Percentiles rank a stretch among this genome's conserved stretches.
Evolutionary conservation across 2,797 vertebrate genomes (phyloP).

Genomic region (Chelonia mydas): DNA sequence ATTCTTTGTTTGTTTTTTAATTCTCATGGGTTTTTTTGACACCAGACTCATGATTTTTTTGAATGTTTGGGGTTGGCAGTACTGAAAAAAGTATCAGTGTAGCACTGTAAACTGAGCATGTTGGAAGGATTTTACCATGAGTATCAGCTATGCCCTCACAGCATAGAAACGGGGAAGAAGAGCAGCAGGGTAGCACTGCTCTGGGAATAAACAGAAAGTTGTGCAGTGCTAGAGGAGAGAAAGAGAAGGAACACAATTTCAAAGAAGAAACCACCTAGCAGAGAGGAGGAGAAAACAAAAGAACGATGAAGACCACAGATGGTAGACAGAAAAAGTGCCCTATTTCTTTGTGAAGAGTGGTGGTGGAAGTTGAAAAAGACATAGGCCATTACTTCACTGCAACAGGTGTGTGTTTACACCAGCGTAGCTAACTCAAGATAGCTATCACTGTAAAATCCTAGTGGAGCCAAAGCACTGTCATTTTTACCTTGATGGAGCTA

Average conservation of each 20-base stretch:
- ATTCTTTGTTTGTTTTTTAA: background rate
- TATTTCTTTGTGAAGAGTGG: background rate
- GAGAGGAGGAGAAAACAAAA: fast-evolving
- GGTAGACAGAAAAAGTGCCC: background rate
- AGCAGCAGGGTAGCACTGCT: background rate
- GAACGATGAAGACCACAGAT: background rate
- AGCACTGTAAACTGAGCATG: background rate
- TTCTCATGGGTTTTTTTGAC: background rate
- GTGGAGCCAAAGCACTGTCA: background rate
- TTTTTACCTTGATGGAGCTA: background rate
- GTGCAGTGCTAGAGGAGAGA: fast-evolving
- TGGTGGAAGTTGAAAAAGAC: background rate
- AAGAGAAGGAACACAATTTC: background rate
- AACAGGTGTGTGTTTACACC: background rate
- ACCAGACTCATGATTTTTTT: background rate
- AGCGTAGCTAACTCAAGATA: background rate
- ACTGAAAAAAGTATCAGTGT: fast-evolving
- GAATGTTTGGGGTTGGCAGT: fast-evolving
- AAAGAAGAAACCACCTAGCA: background rate
- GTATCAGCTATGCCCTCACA: fast-evolving
- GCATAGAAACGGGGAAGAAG: background rate
- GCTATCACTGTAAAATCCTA: fast-evolving
- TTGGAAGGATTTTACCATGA: background rate
- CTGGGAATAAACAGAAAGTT: background rate
- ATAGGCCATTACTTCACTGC: fast-evolving